Percentiles rank a stretch among this genome's conserved stretches.
phyloP scores from a whole-genome alignment of 2,113 vertebrate species.

The Corvus moneduloides region DNA sequence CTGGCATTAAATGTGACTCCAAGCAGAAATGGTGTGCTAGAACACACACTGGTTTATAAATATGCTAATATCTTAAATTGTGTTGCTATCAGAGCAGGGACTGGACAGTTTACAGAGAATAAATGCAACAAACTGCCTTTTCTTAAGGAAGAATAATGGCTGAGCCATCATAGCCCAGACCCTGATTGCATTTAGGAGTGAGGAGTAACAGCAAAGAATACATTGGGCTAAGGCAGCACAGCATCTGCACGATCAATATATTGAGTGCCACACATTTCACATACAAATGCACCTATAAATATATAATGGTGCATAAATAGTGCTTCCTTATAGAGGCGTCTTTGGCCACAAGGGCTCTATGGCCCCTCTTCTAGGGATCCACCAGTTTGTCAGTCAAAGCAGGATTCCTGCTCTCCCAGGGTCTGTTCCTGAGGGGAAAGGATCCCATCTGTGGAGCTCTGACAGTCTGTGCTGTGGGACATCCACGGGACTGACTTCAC shows the following conservation, averaged over 20 bases:
- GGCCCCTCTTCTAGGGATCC: neutral
- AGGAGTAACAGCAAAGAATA: neutral
- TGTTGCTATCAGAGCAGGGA: neutral
- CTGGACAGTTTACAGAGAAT: neutral
- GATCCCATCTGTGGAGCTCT: neutral
- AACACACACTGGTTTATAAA: neutral
- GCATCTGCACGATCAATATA: neutral
- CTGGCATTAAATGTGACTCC: neutral
- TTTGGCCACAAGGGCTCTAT: neutral
- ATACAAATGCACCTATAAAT: neutral
- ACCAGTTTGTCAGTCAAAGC: neutral
- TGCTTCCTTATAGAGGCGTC: neutral
- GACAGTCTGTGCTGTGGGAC: no score
- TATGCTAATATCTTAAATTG: neutral
- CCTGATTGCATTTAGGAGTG: neutral
- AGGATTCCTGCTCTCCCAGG: neutral
- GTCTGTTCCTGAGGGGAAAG: neutral
- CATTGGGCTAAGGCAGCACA: neutral
- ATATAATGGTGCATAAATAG: neutral
- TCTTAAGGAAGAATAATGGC: neutral
- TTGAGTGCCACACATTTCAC: neutral
- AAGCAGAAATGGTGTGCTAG: neutral
- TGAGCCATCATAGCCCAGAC: neutral
- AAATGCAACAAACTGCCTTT: neutral
- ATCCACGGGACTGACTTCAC: accelerated